Conservation (phyloP, 1,140 invertebrate species). For the Drosophila tani region DNA sequence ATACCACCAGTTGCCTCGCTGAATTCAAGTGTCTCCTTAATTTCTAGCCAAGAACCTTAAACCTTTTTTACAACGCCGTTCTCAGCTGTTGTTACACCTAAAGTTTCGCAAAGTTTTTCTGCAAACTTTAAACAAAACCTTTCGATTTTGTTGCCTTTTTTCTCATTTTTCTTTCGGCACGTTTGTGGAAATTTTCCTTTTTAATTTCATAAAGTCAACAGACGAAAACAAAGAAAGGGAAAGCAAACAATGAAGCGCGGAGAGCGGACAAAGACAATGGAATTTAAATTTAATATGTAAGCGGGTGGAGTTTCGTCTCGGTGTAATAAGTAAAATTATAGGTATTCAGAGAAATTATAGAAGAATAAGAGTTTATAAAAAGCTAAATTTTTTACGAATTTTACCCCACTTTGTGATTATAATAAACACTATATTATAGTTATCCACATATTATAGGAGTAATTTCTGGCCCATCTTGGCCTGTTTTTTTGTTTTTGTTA, state of each 20-base stretch:
- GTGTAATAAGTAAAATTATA: conserved; percentile 8
- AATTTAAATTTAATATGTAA: conserved; percentile 29
- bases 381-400: no score
- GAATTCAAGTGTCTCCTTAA: conserved; percentile 1
- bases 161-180: conserved; percentile 3
- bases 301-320: conserved; percentile 6
- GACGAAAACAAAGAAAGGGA: conserved; percentile 42
- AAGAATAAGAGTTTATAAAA: background rate
- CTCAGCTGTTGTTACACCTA: conserved; percentile 65
- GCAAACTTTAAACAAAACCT: conserved; percentile 72
- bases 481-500: no score
- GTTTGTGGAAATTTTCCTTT: conserved; percentile 61
- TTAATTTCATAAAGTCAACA: conserved; percentile 77
- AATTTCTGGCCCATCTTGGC: no score
- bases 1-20: conserved; percentile 1
- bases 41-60: no score
- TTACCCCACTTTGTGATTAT: no score
- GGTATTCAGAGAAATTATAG: background rate
- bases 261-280: conserved; percentile 26
- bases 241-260: conserved; percentile 47
- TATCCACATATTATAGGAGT: no score
- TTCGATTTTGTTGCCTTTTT: conserved; percentile 31
- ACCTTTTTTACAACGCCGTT: conserved; percentile 13
- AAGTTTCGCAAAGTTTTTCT: conserved; percentile 63
- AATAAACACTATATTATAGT: no score